A percentile compares a stretch with the other conserved stretches of the same genome.
Conservation (phyloP, 2,797 vertebrate species). For the Bucorvus abyssinicus region DNA sequence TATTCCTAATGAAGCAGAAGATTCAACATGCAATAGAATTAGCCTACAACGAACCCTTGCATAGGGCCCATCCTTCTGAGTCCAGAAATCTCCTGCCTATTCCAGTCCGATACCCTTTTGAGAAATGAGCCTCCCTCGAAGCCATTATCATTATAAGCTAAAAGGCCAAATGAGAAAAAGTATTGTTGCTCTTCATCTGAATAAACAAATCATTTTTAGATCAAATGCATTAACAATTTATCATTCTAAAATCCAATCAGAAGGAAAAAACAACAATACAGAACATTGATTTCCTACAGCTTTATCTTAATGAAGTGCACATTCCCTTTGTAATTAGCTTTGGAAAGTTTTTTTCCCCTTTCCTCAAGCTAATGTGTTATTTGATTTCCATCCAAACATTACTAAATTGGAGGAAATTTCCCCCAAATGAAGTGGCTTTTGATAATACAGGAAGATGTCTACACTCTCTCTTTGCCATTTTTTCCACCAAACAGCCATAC, state of each 20-base stretch:
- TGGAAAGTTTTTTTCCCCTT: slow-evolving; percentile 1
- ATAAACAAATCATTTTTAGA: slow-evolving; percentile 63
- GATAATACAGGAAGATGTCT: slow-evolving; percentile 29
- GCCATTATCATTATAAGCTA: slow-evolving; percentile 50
- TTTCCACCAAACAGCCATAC: not conserved
- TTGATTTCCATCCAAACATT: slow-evolving; percentile 38
- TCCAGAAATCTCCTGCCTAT: slow-evolving; percentile 49
- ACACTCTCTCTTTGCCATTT: slow-evolving; percentile 16
- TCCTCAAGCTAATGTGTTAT: slow-evolving; percentile 51
- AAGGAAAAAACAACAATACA: slow-evolving; percentile 60
- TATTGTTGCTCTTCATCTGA: slow-evolving; percentile 61
- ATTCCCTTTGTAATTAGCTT: slow-evolving; percentile 72
- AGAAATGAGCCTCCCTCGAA: slow-evolving; percentile 44
- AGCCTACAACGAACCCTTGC: slow-evolving; percentile 70
- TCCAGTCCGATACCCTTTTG: slow-evolving; percentile 48
- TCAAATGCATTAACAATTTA: slow-evolving; percentile 47
- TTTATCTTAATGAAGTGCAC: slow-evolving; percentile 63
- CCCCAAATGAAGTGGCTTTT: slow-evolving; percentile 46
- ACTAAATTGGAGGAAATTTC: slow-evolving; percentile 44
- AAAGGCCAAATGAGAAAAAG: slow-evolving; percentile 63
- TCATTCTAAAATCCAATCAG: slow-evolving; percentile 57
- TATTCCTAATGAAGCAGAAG: slow-evolving; percentile 78
- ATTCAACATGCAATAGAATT: slow-evolving; percentile 74
- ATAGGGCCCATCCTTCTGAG: slow-evolving; percentile 23
- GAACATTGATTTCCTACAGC: slow-evolving; percentile 63